phyloP scores from a whole-genome alignment of 2,888 invertebrate species.

The Melanostoma mellinum region DNA sequence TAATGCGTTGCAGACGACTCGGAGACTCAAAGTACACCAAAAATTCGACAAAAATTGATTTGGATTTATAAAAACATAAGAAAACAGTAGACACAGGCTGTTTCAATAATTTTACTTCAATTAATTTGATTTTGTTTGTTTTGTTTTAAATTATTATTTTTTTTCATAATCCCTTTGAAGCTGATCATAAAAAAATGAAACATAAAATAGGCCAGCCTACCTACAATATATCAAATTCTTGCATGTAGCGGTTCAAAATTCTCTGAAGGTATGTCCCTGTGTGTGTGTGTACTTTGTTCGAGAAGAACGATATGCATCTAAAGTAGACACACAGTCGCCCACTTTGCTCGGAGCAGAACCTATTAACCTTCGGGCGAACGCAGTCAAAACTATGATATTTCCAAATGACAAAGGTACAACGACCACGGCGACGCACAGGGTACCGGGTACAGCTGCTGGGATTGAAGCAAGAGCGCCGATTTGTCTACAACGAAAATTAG shows the following conservation, averaged over 20 bases:
- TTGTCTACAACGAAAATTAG: conserved; percentile 68
- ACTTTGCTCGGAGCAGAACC: conserved; percentile 53
- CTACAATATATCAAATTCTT: no score
- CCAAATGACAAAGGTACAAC: conserved; percentile 56
- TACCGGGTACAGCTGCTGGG: conserved; percentile 43
- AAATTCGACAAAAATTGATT: no score
- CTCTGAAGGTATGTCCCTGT: background rate
- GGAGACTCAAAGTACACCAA: conserved; percentile 11
- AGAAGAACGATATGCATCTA: conserved; percentile 54
- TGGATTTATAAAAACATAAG: no score
- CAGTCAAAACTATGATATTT: conserved; percentile 58
- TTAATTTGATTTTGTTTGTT: no score
- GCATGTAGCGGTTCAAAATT: background rate
- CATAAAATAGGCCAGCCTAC: no score
- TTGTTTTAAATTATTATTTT: no score
- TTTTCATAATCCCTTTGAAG: no score
- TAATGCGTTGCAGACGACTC: background rate
- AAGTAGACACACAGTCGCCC: conserved; percentile 69
- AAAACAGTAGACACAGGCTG: no score
- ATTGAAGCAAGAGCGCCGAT: conserved; percentile 68
- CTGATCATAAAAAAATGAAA: no score
- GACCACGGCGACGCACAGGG: no score
- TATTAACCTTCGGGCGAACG: conserved; percentile 65
- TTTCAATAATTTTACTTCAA: no score
- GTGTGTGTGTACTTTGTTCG: conserved; percentile 27